phyloP scores from a whole-genome alignment of 1,140 invertebrate species.

The Drosophila nannoptera region DNA sequence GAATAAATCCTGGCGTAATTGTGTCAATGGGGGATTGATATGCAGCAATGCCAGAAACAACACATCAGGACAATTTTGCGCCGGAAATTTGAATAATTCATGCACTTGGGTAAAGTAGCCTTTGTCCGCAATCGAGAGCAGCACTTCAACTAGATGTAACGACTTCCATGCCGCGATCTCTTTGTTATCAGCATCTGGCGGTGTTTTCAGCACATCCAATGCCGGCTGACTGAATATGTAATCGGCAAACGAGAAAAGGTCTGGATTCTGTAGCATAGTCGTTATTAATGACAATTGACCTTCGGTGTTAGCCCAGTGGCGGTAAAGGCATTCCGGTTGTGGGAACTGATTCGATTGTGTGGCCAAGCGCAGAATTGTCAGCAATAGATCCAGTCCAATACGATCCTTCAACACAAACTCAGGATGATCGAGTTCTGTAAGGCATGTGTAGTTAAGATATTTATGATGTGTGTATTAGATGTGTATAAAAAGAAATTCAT shows the following conservation, averaged over 20 bases:
- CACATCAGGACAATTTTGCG: constrained; percentile 96
- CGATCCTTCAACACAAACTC: constrained; percentile 94
- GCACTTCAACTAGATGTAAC: constrained; percentile 92
- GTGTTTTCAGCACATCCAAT: constrained; percentile 93
- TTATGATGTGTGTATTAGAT: neutral
- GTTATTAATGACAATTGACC: constrained; percentile 94
- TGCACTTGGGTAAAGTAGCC: constrained; percentile 90
- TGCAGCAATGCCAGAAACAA: constrained; percentile 92
- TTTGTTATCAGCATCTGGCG: constrained; percentile 94
- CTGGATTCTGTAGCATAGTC: constrained; percentile 92
- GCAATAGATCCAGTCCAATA: constrained; percentile 88
- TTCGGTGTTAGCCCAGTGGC: constrained; percentile 94
- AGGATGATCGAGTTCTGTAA: constrained; percentile 85
- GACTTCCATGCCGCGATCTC: constrained; percentile 95
- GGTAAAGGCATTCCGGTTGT: constrained; percentile 90
- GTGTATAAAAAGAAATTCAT: too few species aligned
- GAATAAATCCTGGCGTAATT: constrained; percentile 90
- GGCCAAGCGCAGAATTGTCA: constrained; percentile 89
- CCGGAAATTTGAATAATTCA: constrained; percentile 94
- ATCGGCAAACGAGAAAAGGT: constrained; percentile 96
- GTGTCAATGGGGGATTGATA: constrained; percentile 87
- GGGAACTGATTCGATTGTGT: constrained; percentile 91
- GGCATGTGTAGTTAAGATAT: neutral
- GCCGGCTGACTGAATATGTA: constrained; percentile 91
- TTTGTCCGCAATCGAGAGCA: constrained; percentile 92